Conservation (phyloP, 2,113 vertebrate species). For the Oenanthe oenanthe region DNA sequence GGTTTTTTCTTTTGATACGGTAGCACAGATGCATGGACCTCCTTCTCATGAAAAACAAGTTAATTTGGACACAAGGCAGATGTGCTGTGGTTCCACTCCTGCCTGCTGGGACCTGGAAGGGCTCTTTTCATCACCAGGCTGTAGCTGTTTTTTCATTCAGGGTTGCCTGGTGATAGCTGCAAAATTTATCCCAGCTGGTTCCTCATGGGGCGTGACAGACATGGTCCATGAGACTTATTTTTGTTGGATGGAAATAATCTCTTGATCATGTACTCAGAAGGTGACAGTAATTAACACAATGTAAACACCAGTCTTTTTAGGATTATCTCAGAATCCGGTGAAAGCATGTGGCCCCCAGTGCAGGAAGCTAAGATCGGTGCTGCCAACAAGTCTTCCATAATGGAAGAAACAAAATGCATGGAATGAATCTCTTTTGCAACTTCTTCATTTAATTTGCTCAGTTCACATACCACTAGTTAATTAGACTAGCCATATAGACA, state of each 20-base stretch:
- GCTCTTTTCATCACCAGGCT: neutral
- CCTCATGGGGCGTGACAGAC: neutral
- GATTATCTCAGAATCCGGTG: neutral
- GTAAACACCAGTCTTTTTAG: neutral
- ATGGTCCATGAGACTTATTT: neutral
- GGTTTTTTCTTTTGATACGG: neutral
- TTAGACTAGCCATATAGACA: neutral
- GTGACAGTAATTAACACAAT: neutral
- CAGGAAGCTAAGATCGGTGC: accelerated
- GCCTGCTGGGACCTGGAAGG: neutral
- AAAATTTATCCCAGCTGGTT: neutral
- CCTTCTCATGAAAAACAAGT: neutral
- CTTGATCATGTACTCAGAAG: neutral
- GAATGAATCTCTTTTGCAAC: neutral
- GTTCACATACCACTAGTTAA: neutral
- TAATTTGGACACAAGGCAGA: neutral
- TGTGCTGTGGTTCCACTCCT: neutral
- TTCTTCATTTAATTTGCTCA: neutral
- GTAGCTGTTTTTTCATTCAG: neutral
- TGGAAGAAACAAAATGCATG: neutral
- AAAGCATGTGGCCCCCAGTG: neutral
- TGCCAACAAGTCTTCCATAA: neutral
- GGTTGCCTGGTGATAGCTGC: neutral
- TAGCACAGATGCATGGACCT: neutral
- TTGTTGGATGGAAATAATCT: neutral